These are phyloP conservation scores for Rotaria sp. DNA, from an alignment of 2,888 invertebrate genomes.

Conservation along the genomic window DNA sequence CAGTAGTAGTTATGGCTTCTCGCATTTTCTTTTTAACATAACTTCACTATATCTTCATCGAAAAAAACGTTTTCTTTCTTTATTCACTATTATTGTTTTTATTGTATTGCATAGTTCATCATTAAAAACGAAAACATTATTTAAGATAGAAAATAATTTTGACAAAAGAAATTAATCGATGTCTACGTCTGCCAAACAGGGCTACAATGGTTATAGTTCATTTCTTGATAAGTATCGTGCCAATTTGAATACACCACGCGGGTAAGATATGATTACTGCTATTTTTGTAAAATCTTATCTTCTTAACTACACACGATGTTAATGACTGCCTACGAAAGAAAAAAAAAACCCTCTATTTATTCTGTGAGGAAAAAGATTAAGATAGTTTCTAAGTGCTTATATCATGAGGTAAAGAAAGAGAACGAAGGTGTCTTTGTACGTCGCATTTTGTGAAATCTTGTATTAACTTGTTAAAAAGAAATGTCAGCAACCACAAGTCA, in stretches of 20 bases:
- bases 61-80: neutral
- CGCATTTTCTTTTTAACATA: neutral
- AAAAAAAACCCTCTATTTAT: neutral
- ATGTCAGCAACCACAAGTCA: too few species aligned
- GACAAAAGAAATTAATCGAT: neutral
- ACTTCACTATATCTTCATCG: neutral
- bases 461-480: too few species aligned
- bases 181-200: neutral
- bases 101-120: neutral
- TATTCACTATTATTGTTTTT: neutral
- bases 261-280: neutral
- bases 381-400: neutral
- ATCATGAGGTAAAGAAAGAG: neutral
- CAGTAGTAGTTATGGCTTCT: neutral
- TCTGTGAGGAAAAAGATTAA: neutral
- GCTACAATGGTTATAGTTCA: neutral
- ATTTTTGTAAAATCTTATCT: neutral
- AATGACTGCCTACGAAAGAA: neutral
- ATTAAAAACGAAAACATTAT: neutral
- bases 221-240: slow-evolving; percentile 21
- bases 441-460: too few species aligned
- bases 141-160: neutral
- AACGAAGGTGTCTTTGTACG: neutral
- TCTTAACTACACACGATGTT: neutral
- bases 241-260: neutral